phyloP scores from a whole-genome alignment of 1,140 invertebrate species.

The Drosophila burlai region DNA sequence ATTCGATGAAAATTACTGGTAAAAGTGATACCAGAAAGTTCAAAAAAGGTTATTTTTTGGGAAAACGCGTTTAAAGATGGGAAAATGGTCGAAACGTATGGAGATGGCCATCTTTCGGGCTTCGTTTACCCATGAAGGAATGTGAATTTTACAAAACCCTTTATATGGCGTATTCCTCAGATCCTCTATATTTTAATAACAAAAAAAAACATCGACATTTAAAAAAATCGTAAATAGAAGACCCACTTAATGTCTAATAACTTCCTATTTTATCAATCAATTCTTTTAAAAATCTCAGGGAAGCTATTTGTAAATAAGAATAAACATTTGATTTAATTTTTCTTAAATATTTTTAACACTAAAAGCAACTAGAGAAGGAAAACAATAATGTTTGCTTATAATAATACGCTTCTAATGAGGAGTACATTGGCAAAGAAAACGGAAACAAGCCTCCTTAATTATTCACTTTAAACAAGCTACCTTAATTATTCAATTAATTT shows the following conservation, averaged over 20 bases:
- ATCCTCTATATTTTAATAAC: too few relatives aligned
- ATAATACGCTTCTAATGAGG: conserved; percentile 11
- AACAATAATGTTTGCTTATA: conserved; percentile 17
- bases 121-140: too few relatives aligned
- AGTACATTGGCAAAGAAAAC: conserved; percentile 34
- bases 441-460: not conserved
- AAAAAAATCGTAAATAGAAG: too few relatives aligned
- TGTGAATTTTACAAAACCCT: too few relatives aligned
- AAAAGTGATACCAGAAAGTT: too few relatives aligned
- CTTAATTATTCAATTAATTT: conserved; percentile 22
- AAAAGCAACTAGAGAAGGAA: not conserved
- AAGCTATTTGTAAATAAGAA: not conserved
- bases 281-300: not conserved
- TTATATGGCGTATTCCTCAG: too few relatives aligned
- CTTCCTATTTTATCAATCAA: not conserved
- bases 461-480: conserved; percentile 16
- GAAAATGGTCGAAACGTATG: too few relatives aligned
- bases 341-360: not conserved
- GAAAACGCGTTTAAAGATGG: too few relatives aligned
- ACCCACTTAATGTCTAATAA: not conserved
- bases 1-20: too few relatives aligned
- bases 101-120: too few relatives aligned
- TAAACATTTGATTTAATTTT: not conserved
- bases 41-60: too few relatives aligned
- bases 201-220: too few relatives aligned